Evolutionary conservation across 1,140 invertebrate species (phyloP).

Genomic region (Monomorium pharaonis): DNA sequence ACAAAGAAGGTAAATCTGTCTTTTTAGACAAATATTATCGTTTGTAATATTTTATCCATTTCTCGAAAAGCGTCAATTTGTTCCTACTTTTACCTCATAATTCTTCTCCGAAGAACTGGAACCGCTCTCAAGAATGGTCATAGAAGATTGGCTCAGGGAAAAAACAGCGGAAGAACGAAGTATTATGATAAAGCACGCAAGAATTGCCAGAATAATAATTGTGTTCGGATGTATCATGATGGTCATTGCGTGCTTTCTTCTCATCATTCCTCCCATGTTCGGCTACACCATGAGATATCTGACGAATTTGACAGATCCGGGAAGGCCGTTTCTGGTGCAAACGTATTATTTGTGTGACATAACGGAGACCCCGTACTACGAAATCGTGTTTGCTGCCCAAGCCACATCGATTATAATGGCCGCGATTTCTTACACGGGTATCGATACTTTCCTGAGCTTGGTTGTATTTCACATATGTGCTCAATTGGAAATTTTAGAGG

Average conservation of each 20-base stretch:
- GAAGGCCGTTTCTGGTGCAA: constrained; percentile 16
- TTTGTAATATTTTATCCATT: neutral
- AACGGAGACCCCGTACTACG: constrained; percentile 14
- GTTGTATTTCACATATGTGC: constrained; percentile 48
- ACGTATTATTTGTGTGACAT: constrained; percentile 40
- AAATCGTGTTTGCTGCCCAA: constrained; percentile 18
- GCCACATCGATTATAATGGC: neutral
- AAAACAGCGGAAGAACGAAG: constrained; percentile 21
- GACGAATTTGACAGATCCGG: neutral
- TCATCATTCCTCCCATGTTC: constrained; percentile 27
- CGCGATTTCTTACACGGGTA: constrained; percentile 16
- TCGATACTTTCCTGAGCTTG: constrained; percentile 32
- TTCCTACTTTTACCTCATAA: neutral
- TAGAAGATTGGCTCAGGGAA: constrained; percentile 39
- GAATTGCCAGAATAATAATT: neutral
- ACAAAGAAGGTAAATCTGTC: constrained; percentile 31
- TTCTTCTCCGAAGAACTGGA: constrained; percentile 8
- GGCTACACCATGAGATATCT: neutral
- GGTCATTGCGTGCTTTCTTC: neutral
- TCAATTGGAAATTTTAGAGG: constrained; percentile 41
- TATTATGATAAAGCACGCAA: constrained; percentile 16
- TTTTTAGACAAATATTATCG: neutral
- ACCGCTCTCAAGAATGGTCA: constrained; percentile 35
- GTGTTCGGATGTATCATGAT: constrained; percentile 1
- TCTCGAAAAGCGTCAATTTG: neutral